phyloP scores from a whole-genome alignment of 1,140 invertebrate genomes.

The Heliconius eleuchia region DNA sequence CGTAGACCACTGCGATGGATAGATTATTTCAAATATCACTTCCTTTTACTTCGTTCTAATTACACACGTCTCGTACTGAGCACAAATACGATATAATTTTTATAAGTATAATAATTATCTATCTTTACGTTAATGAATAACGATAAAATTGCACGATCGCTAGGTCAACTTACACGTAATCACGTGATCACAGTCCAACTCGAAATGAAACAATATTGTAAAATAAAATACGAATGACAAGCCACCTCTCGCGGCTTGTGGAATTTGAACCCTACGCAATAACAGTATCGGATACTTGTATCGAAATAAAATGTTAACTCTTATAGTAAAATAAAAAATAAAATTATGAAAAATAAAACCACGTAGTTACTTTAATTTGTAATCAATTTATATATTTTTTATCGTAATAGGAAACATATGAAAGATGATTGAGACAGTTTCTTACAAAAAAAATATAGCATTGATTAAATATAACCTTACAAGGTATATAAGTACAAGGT shows the following conservation, averaged over 20 bases:
- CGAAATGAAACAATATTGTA: conserved; percentile 19
- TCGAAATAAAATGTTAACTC: neutral
- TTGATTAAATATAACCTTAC: too few species aligned
- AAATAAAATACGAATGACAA: conserved; percentile 31
- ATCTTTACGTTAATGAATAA: neutral
- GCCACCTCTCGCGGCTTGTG: conserved; percentile 26
- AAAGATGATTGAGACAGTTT: too few species aligned
- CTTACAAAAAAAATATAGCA: too few species aligned
- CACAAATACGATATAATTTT: conserved; percentile 3
- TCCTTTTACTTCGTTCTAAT: neutral
- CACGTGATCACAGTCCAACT: conserved; percentile 27
- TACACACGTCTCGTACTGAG: neutral
- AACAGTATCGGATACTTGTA: conserved; percentile 12
- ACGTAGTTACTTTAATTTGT: too few species aligned
- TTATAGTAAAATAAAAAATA: neutral
- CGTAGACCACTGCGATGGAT: conserved; percentile 36
- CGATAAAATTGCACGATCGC: conserved; percentile 14
- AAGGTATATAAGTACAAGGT: too few species aligned
- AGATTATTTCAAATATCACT: conserved; percentile 10
- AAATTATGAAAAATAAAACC: neutral
- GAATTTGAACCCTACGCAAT: conserved; percentile 33
- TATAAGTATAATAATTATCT: conserved; percentile 17
- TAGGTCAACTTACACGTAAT: conserved; percentile 29
- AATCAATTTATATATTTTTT: too few species aligned
- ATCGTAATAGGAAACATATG: too few species aligned